A percentile compares a stretch with the other conserved stretches of the same genome.
Evolutionary conservation across 1,140 invertebrate genomes (phyloP).

Genomic region (Drosophila paulistorum): DNA sequence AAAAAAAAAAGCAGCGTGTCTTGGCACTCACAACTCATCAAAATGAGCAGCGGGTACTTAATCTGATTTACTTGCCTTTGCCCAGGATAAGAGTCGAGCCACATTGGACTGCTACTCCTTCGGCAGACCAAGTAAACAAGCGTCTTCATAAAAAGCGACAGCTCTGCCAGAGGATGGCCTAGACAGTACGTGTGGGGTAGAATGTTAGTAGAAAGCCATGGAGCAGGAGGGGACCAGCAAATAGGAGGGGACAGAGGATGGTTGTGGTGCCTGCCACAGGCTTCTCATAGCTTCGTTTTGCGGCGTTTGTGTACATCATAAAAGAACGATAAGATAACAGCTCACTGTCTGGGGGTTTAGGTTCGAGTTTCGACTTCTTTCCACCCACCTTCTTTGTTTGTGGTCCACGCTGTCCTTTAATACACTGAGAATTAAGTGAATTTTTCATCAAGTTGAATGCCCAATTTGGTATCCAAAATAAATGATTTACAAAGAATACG

Average conservation of each 20-base stretch:
- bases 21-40: constrained; percentile 66
- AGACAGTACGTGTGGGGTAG: not conserved
- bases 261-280: constrained; percentile 36
- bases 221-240: too few relatives aligned
- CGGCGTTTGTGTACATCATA: constrained; percentile 77
- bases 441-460: not conserved
- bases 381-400: not conserved
- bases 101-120: constrained; percentile 28
- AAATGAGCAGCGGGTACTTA: constrained; percentile 81
- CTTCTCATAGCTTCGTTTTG: constrained; percentile 57
- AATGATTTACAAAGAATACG: not conserved
- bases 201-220: too few relatives aligned
- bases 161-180: constrained; percentile 31
- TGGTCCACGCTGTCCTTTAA: not conserved
- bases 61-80: constrained; percentile 77
- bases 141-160: constrained; percentile 79
- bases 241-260: not conserved
- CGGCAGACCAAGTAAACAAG: constrained; percentile 74
- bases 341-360: constrained; percentile 18
- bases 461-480: not conserved
- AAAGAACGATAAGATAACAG: constrained; percentile 77
- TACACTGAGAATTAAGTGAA: constrained; percentile 4
- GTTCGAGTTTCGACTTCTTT: not conserved
- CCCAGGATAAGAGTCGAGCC: constrained; percentile 35
- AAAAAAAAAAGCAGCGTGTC: constrained; percentile 3